Base-by-base conservation (phyloP, 2,888 invertebrate genomes). In the Temnothorax ravouxi region DNA sequence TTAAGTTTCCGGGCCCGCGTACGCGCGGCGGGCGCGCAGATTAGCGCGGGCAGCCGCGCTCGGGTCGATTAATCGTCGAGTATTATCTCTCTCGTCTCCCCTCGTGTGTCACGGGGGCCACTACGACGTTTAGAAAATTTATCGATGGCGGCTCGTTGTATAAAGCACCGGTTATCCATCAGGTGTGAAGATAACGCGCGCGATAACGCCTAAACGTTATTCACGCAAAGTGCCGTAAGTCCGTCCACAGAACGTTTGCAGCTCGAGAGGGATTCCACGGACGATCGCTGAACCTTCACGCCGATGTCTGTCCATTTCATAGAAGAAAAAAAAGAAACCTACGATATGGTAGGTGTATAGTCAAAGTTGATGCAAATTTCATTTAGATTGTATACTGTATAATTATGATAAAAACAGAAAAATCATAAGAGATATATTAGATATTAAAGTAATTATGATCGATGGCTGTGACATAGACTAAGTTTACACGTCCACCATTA, bases 51-150 rank as follows among this genome's bases (percentile, higher is more conserved):
- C 80, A 81, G 67, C 84, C 74, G 74, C 71, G 77, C 89, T 86
- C 83, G 84, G 86, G 84, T 90, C 91, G 86, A 91, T 91, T 90
- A 91, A 90, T 90, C 87, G 86, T 84, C 80, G 86, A 86, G 91
- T 86, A 88, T 54, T 71, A 86, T 85, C 90, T 89, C 84, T 88
- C 54, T 88, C 59, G 21, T 56, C 21, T 8, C 64, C 13, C 8
- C 4, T 1, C 25, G 74, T 34, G 54, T 67, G 21, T 50, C 9
- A 13, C 38, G 38, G 56, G 29, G n/a, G 6, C 6, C 47, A 47
- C 56, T 18, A 47, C 75, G 79, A 59, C 47, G 79, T 75, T 75
- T 38, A 74, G 76, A 59, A 47, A 72, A 82, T 88, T 89, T 89
- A 88, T 87, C 71, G 66, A 34, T n/a, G 64, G 47, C 21, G 64